These are phyloP conservation scores for Toxostoma redivivum DNA, from an alignment of 2,113 vertebrate species.

Conservation along the genomic window DNA sequence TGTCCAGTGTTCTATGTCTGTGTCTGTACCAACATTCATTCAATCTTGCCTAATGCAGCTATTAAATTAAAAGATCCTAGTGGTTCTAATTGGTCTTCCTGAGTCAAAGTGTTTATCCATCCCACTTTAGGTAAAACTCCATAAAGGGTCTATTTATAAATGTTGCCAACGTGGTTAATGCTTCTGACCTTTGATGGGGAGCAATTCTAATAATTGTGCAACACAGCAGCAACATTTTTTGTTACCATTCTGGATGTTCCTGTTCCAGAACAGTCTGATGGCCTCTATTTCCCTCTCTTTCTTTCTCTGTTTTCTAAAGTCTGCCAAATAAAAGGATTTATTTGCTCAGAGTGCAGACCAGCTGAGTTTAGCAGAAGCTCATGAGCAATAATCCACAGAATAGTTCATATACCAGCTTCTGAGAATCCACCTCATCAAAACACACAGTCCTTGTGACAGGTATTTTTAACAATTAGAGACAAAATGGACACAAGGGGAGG, in stretches of 20 bases:
- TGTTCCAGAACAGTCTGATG: not conserved
- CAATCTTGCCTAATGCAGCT: constrained; percentile 46
- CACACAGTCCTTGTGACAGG: not conserved
- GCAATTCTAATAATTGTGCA: constrained; percentile 31
- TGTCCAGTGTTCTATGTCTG: not conserved
- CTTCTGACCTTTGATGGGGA: constrained; percentile 61
- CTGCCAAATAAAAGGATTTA: constrained; percentile 10
- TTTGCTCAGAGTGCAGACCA: not conserved
- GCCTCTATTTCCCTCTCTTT: not conserved
- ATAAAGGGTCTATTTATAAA: constrained; percentile 56
- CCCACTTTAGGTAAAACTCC: constrained; percentile 32
- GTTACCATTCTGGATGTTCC: constrained; percentile 15
- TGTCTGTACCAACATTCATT: not conserved
- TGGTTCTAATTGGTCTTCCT: constrained; percentile 47
- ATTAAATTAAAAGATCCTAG: constrained; percentile 47
- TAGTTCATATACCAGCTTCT: not conserved
- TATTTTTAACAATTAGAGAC: not conserved
- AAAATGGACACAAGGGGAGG: not conserved
- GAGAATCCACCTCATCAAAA: not conserved
- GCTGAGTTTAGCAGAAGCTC: not conserved
- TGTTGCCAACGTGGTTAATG: constrained; percentile 52
- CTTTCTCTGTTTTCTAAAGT: not conserved
- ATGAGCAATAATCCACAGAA: not conserved
- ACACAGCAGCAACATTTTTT: constrained; percentile 16
- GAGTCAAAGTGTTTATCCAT: constrained; percentile 40